Percentiles rank a stretch among this genome's conserved stretches.
These are phyloP conservation scores for Mimas tiliae DNA, from an alignment of 2,888 invertebrate genomes.

Conservation along the genomic window DNA sequence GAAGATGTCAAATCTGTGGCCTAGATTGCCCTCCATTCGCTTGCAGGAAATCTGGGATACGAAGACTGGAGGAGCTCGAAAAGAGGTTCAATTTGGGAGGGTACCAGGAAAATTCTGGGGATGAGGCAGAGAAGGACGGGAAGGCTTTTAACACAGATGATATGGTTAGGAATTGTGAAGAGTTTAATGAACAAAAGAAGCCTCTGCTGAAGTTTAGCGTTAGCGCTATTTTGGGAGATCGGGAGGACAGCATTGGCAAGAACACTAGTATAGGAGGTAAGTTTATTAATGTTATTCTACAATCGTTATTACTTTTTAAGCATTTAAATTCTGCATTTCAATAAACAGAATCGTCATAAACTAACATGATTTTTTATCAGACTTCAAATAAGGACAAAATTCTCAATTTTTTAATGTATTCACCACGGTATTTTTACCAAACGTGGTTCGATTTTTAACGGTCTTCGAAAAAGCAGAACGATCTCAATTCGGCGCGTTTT, in stretches of 20 bases:
- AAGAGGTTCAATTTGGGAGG: slow-evolving; percentile 70
- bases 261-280: slow-evolving; percentile 68
- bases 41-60: slow-evolving; percentile 75
- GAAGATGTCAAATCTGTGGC: slow-evolving; percentile 83
- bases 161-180: slow-evolving; percentile 71
- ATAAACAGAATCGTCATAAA: too few species aligned
- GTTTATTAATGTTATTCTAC: slow-evolving; percentile 37
- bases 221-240: slow-evolving; percentile 93
- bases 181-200: slow-evolving; percentile 82
- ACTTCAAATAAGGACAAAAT: too few species aligned
- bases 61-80: slow-evolving; percentile 73
- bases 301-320: too few species aligned
- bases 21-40: slow-evolving; percentile 82
- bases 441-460: too few species aligned
- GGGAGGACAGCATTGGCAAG: slow-evolving; percentile 64
- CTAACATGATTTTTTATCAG: too few species aligned
- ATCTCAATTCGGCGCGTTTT: too few species aligned
- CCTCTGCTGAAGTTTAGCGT: slow-evolving; percentile 96
- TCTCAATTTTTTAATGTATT: too few species aligned
- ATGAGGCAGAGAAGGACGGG: slow-evolving; percentile 62
- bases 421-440: too few species aligned
- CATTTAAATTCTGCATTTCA: too few species aligned
- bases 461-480: too few species aligned
- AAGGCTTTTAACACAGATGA: slow-evolving; percentile 67
- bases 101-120: slow-evolving; percentile 74